Conservation (phyloP, 2,113 vertebrate genomes). For the Myodes glareolus region DNA sequence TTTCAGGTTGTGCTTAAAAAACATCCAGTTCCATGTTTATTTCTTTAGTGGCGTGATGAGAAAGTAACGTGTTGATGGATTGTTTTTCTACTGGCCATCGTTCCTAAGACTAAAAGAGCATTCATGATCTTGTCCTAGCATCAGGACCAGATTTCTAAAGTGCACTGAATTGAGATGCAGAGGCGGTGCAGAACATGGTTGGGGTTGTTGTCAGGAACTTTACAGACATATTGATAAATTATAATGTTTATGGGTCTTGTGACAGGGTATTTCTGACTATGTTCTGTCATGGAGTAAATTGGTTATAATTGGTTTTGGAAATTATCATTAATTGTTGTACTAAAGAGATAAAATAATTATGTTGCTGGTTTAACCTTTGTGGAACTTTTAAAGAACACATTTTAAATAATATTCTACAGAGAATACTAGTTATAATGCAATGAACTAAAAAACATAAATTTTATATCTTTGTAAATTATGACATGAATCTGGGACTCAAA, state of each 20-base stretch:
- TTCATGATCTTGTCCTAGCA: not conserved
- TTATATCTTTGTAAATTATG: not conserved
- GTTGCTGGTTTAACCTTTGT: not conserved
- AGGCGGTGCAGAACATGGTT: not conserved
- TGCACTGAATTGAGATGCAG: not conserved
- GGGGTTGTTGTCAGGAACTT: not conserved
- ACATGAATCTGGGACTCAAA: not conserved
- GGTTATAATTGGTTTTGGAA: not conserved
- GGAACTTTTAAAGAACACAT: not conserved
- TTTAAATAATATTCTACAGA: not conserved
- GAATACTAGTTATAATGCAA: not conserved
- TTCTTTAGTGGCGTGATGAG: not conserved
- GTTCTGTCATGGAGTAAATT: not conserved
- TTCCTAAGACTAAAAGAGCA: not conserved
- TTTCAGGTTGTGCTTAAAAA: not conserved
- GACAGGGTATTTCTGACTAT: not conserved
- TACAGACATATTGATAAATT: not conserved
- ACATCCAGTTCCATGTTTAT: not conserved
- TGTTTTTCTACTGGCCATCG: not conserved
- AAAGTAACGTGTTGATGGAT: not conserved
- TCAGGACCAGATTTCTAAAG: not conserved
- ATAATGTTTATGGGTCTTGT: not conserved
- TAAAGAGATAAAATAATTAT: conserved; percentile 3
- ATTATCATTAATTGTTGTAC: not conserved
- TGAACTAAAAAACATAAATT: conserved; percentile 2